A percentile compares a stretch with the other conserved stretches of the same genome.
Evolutionary conservation across 2,888 invertebrate species (phyloP).

Genomic region (Pterobdella sp.): DNA sequence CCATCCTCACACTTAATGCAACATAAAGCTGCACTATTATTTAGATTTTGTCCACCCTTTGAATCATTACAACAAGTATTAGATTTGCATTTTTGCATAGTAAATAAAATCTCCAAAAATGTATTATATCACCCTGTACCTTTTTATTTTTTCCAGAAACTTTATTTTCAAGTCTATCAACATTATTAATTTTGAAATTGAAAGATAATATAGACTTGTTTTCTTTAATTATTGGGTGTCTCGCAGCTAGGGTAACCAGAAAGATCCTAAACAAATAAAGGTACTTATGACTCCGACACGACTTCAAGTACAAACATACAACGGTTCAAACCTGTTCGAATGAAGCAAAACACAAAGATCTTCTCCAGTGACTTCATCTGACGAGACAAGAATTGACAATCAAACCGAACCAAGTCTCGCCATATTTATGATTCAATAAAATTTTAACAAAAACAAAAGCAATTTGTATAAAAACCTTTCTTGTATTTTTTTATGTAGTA

Average conservation of each 20-base stretch:
- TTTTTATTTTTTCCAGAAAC: slow-evolving; percentile 10
- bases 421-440: too few relatives aligned
- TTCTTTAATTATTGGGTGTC: neutral
- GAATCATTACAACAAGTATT: too few relatives aligned
- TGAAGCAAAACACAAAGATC: neutral
- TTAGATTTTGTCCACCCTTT: neutral
- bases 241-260: neutral
- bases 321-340: slow-evolving; percentile 2
- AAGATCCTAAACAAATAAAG: neutral
- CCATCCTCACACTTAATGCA: neutral
- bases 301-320: too few relatives aligned
- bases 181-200: neutral
- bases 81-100: neutral
- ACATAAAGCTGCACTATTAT: slow-evolving; percentile 5
- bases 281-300: neutral
- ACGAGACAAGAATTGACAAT: too few relatives aligned
- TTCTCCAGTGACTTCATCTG: neutral
- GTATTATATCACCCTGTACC: too few relatives aligned
- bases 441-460: too few relatives aligned
- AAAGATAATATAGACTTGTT: neutral
- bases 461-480: slow-evolving; percentile 6
- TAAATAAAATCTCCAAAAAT: neutral
- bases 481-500: slow-evolving; percentile 11
- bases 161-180: slow-evolving; percentile 9
- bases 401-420: too few relatives aligned